phyloP scores from a whole-genome alignment of 1,140 invertebrate genomes.

The Drosophila mauritiana region DNA sequence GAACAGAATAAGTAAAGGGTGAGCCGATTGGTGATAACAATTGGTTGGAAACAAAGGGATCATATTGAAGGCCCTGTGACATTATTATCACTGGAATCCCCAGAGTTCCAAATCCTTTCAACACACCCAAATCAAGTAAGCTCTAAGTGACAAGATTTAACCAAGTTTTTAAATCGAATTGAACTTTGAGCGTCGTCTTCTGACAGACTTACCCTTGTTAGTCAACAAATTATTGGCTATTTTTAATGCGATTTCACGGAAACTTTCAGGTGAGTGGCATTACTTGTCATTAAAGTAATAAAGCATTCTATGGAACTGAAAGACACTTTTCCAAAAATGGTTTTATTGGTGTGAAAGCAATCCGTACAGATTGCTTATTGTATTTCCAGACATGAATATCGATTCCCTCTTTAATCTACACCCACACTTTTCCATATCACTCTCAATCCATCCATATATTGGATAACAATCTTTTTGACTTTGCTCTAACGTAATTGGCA shows the following conservation, averaged over 20 bases:
- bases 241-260: background rate
- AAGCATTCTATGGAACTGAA: no score
- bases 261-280: background rate
- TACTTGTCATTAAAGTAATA: no score
- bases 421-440: background rate
- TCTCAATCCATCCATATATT: conserved; percentile 38
- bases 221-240: conserved; percentile 13
- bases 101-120: conserved; percentile 13
- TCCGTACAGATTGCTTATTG: background rate
- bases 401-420: background rate
- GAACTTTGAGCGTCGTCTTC: conserved; percentile 2
- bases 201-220: conserved; percentile 13
- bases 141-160: conserved; percentile 26
- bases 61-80: conserved; percentile 18
- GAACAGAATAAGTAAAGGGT: conserved; percentile 31
- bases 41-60: conserved; percentile 16
- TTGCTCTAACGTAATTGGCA: conserved; percentile 44
- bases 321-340: background rate
- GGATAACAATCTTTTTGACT: conserved; percentile 45
- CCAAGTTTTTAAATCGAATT: conserved; percentile 25
- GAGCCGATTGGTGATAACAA: conserved; percentile 33
- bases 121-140: conserved; percentile 25
- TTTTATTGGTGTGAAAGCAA: background rate
- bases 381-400: background rate
- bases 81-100: conserved; percentile 30